These are phyloP conservation scores for Tuta absoluta DNA, from an alignment of 2,888 invertebrate genomes.

Conservation along the genomic window DNA sequence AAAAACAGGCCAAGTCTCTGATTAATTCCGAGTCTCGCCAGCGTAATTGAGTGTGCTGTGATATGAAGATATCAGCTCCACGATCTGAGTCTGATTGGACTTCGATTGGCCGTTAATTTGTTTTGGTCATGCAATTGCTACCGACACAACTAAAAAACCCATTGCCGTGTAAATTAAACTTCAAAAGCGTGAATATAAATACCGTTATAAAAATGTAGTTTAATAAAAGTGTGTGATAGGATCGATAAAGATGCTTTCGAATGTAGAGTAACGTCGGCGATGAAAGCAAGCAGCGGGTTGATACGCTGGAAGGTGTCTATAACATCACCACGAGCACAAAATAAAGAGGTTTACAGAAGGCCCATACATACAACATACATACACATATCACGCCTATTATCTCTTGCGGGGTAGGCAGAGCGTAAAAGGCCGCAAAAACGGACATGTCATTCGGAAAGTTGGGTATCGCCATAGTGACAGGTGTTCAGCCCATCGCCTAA, in stretches of 20 bases:
- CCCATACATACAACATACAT: no score
- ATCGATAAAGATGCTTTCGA: constrained; percentile 19
- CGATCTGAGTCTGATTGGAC: constrained; percentile 67
- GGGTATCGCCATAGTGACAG: no score
- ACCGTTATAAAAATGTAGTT: constrained; percentile 14
- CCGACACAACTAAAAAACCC: constrained; percentile 34
- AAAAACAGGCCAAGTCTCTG: constrained; percentile 44
- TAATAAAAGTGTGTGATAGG: constrained; percentile 17
- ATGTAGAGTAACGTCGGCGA: constrained; percentile 1
- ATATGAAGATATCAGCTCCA: constrained; percentile 67
- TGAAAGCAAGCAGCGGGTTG: constrained; percentile 4
- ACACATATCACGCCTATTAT: no score
- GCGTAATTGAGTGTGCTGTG: constrained; percentile 54
- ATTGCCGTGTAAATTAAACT: constrained; percentile 34
- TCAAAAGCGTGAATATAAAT: constrained; percentile 7
- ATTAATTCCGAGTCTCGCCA: constrained; percentile 55
- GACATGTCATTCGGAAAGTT: no score
- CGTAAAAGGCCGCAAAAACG: no score
- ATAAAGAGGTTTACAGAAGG: no score
- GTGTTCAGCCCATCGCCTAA: no score
- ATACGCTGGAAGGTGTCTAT: background rate
- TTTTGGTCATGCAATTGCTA: constrained; percentile 38
- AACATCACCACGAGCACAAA: background rate
- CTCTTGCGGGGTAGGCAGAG: no score
- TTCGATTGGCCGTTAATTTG: constrained; percentile 65